Percentiles rank a stretch among this genome's conserved stretches.
Evolutionary conservation across 1,140 invertebrate species (phyloP).

Genomic region (Caenorhabditis remanei): DNA sequence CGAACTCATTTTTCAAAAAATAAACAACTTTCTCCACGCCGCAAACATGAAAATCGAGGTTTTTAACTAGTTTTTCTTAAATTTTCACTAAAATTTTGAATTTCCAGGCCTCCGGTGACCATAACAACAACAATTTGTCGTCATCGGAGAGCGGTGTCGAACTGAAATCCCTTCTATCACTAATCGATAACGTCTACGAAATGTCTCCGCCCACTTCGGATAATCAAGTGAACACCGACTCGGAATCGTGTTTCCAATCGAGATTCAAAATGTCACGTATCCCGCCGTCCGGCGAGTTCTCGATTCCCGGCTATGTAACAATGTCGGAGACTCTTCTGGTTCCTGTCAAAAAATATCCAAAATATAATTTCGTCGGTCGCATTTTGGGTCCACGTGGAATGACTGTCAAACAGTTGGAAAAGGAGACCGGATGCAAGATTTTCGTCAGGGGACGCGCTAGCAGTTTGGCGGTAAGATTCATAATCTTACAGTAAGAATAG

Average conservation of each 20-base stretch:
- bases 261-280: no score
- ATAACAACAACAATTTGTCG: neutral
- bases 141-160: slow-evolving; percentile 14
- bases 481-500: no score
- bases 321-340: slow-evolving; percentile 3
- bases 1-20: no score
- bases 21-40: no score
- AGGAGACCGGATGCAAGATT: slow-evolving; percentile 99
- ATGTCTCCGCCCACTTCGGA: neutral
- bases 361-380: slow-evolving; percentile 99
- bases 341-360: slow-evolving; percentile 80
- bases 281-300: no score
- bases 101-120: neutral
- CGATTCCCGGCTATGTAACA: neutral
- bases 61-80: neutral
- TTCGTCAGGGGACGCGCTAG: slow-evolving; percentile 99
- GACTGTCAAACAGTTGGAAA: slow-evolving; percentile 99
- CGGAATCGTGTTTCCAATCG: neutral
- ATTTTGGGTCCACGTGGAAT: slow-evolving; percentile 98
- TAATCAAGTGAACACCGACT: neutral
- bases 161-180: slow-evolving; percentile 22
- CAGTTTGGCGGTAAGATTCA: slow-evolving; percentile 97
- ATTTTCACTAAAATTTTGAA: neutral
- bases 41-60: no score
- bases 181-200: slow-evolving; percentile 18